Evolutionary conservation across 2,113 vertebrate species (phyloP), one percentile per base, ranked within the genome.

Genomic region (Hemibates koningsi): DNA sequence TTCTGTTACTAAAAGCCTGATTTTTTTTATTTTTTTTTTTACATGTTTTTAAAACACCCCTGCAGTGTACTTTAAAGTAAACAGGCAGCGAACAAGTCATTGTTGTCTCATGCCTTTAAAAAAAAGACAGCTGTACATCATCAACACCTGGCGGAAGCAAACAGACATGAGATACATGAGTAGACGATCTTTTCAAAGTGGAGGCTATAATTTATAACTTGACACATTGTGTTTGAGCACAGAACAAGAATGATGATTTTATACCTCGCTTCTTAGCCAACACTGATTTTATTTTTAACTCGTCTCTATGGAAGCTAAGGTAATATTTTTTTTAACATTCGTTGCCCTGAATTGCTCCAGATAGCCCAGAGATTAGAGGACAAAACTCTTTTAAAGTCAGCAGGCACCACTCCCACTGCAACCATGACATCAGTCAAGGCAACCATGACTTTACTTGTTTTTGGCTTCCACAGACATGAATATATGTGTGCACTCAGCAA

Each of bases 401-500:
- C 56, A 48, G 63, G 45, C 81, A 43, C 84, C 48, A 21, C 71
- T 82, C 53, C 56, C 12, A 57, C 19, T 38, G 41, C 81, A 90
- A 53, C 78, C 68, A 14, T 89, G 85, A 92, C 88, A 91, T 86
- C 83, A 88, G 81, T 32, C 59, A 87, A 80, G 92, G 85, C 91
- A 92, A 90, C 80, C 90, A 80, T 88, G 81, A 91, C 88, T 83
- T 89, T 83, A 71, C 84, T 86, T 80, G 56, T 43, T 86, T 50
- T 27, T 12, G 38, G 36, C 53, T 34, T 11, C 21, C 24, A 76
- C 48, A 43, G 19, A 83, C 48, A 17, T 53, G 59, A 78, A 50
- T 24, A 11, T 16, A 78, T 29, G 66, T 34, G 11, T 27, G 43
- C 48, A 57, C 63, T 84, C n/a, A 80, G 48, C 32, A 32, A 48